phyloP scores from a whole-genome alignment of 2,888 invertebrate genomes.

The Epinotia ramella region DNA sequence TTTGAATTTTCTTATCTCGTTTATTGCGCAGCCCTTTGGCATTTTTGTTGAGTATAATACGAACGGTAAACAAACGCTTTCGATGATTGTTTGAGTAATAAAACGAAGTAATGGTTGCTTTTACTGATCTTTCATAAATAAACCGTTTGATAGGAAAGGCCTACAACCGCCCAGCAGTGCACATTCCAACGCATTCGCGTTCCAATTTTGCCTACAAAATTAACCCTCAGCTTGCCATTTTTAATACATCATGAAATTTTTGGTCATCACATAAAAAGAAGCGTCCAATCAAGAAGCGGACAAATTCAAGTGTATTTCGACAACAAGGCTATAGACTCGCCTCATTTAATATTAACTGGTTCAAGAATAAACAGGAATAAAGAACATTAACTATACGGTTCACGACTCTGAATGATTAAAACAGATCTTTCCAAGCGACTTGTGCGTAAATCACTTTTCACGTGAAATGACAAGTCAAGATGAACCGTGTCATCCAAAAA shows the following conservation, averaged over 20 bases:
- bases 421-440: too few relatives aligned
- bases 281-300: too few relatives aligned
- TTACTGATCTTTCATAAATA: not conserved
- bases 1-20: constrained; percentile 46
- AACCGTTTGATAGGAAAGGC: too few relatives aligned
- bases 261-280: not conserved
- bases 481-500: not conserved
- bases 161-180: not conserved
- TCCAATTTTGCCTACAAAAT: not conserved
- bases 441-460: too few relatives aligned
- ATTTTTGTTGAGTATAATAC: constrained; percentile 31
- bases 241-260: not conserved
- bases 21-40: constrained; percentile 43
- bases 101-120: constrained; percentile 41
- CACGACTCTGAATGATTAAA: too few relatives aligned
- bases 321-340: too few relatives aligned
- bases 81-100: constrained; percentile 56
- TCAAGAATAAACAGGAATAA: too few relatives aligned
- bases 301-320: not conserved
- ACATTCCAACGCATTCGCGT: not conserved
- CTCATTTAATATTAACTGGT: too few relatives aligned
- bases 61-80: constrained; percentile 30
- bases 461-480: too few relatives aligned
- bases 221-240: too few relatives aligned
- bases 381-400: too few relatives aligned